Conservation (phyloP, 2,113 vertebrate genomes). For the Notarius quadriscutis region DNA sequence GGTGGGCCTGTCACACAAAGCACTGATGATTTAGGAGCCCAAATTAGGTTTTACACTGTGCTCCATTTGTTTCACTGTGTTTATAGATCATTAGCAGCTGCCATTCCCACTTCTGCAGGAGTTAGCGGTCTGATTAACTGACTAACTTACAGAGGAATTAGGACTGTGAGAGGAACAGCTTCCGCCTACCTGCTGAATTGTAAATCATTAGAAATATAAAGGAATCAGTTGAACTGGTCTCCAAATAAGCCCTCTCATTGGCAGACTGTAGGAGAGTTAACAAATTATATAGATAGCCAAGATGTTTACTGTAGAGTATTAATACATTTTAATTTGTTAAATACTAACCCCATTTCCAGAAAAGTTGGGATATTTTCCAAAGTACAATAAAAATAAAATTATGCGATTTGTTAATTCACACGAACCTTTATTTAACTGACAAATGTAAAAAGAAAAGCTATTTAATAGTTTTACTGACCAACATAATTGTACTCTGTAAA, state of each 20-base stretch:
- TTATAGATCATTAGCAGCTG: conserved; percentile 70
- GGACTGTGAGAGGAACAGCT: conserved; percentile 33
- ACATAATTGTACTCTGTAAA: too few relatives aligned
- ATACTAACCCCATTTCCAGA: too few relatives aligned
- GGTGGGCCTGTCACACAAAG: conserved; percentile 71
- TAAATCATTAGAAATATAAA: background rate
- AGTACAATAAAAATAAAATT: too few relatives aligned
- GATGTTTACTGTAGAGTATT: background rate
- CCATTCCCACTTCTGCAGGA: conserved; percentile 49
- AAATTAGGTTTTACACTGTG: conserved; percentile 76
- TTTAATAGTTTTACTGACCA: too few relatives aligned
- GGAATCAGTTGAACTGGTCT: conserved; percentile 6
- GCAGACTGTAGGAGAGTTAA: background rate
- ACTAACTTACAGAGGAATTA: conserved; percentile 35
- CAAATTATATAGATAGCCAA: background rate
- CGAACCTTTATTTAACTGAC: too few relatives aligned
- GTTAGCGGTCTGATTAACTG: conserved; percentile 27
- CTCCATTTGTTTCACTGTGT: conserved; percentile 68
- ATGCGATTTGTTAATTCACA: too few relatives aligned
- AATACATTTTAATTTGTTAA: background rate
- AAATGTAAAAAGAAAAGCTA: too few relatives aligned
- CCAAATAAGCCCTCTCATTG: background rate
- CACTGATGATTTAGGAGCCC: conserved; percentile 78
- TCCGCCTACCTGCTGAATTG: conserved; percentile 30
- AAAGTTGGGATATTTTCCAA: too few relatives aligned